Conservation (phyloP, 1,140 invertebrate genomes). For the Yoshiicerus persimilis region DNA sequence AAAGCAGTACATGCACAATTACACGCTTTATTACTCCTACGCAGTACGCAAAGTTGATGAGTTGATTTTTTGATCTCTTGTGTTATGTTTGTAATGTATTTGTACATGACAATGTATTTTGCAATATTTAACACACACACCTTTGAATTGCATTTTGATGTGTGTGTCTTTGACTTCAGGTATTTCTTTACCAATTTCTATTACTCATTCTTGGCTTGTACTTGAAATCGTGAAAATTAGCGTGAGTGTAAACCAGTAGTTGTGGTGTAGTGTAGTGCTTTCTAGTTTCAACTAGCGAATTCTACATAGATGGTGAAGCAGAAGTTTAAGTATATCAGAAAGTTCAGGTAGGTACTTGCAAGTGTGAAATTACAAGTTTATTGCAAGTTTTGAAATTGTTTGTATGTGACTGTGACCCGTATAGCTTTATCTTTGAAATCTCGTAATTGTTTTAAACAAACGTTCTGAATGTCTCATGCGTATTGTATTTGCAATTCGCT, state of each 20-base stretch:
- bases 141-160: slow-evolving; percentile 11
- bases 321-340: neutral
- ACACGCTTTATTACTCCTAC: neutral
- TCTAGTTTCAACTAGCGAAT: neutral
- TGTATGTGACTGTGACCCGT: neutral
- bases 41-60: neutral
- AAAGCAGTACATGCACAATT: neutral
- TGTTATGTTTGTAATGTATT: neutral
- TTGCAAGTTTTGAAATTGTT: neutral
- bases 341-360: neutral
- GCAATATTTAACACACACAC: neutral
- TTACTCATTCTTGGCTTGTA: neutral
- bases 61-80: neutral
- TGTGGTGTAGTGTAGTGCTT: neutral
- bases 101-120: neutral
- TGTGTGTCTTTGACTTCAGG: neutral
- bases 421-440: neutral
- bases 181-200: neutral
- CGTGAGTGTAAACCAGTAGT: neutral
- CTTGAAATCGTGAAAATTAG: neutral
- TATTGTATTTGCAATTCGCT: no score
- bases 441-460: neutral
- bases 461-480: neutral
- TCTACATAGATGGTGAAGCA: neutral
- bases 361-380: no score